Evolutionary conservation across 2,888 invertebrate genomes (phyloP).

Genomic region (Drosophila melanosoma): DNA sequence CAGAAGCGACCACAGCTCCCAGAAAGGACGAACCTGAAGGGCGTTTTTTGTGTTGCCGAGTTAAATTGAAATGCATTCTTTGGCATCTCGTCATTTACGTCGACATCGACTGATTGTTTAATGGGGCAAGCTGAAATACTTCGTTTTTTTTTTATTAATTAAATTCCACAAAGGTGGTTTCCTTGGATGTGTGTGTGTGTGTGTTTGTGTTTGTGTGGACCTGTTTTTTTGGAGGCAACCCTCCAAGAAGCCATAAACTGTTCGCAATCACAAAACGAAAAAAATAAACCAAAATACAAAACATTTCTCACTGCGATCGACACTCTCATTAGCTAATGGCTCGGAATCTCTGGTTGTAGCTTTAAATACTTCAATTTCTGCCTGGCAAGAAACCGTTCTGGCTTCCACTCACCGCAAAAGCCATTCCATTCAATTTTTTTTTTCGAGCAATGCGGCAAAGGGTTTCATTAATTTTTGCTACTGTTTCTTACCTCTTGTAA

Average conservation of each 20-base stretch:
- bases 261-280: slow-evolving; percentile 42
- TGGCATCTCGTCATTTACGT: slow-evolving; percentile 12
- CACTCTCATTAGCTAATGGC: slow-evolving; percentile 74
- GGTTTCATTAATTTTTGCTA: slow-evolving; percentile 37
- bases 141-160: slow-evolving; percentile 65
- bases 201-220: not conserved
- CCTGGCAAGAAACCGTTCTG: not conserved
- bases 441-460: slow-evolving; percentile 32
- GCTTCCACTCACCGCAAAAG: slow-evolving; percentile 50
- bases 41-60: slow-evolving; percentile 6
- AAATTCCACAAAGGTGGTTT: slow-evolving; percentile 68
- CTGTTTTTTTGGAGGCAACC: no score
- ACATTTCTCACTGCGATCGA: slow-evolving; percentile 26
- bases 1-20: not conserved
- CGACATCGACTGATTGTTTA: slow-evolving; percentile 58
- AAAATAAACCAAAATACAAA: slow-evolving; percentile 38
- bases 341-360: slow-evolving; percentile 33
- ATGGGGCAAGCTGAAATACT: slow-evolving; percentile 53
- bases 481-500: slow-evolving; percentile 21
- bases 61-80: slow-evolving; percentile 76
- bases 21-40: slow-evolving; percentile 22
- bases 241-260: slow-evolving; percentile 28
- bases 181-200: slow-evolving; percentile 7
- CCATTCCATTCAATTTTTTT: slow-evolving; percentile 48
- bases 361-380: slow-evolving; percentile 35